Percentiles rank a stretch among this genome's conserved stretches.
These are phyloP conservation scores for Drosophila murphyi DNA, from an alignment of 1,140 invertebrate species.

Conservation along the genomic window DNA sequence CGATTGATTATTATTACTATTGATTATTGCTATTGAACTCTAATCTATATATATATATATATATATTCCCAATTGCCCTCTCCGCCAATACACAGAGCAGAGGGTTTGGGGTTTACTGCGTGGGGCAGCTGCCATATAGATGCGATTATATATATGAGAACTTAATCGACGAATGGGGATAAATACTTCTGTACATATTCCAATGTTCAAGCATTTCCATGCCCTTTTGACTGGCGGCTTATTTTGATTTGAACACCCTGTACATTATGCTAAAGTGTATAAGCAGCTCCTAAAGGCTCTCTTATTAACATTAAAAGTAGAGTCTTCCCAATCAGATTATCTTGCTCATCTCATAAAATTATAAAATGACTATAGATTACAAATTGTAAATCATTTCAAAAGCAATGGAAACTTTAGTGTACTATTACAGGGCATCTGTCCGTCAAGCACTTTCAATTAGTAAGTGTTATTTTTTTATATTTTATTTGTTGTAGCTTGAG, in stretches of 20 bases:
- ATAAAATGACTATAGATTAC: too few species aligned
- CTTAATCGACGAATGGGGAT: not conserved
- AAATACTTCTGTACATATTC: not conserved
- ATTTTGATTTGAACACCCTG: constrained; percentile 22
- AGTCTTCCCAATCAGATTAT: too few species aligned
- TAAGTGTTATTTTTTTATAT: not conserved
- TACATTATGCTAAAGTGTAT: not conserved
- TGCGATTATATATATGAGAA: not conserved
- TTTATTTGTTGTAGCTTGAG: constrained; percentile 1
- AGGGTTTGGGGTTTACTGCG: not conserved
- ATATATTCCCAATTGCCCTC: not conserved
- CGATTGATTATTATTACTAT: constrained; percentile 35
- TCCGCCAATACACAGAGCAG: not conserved
- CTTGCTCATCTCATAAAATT: not conserved
- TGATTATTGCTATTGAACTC: constrained; percentile 49
- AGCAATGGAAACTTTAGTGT: too few species aligned
- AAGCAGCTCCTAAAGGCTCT: not conserved
- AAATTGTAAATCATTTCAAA: too few species aligned
- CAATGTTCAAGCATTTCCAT: constrained; percentile 3
- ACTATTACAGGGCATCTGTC: not conserved
- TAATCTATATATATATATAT: constrained; percentile 27
- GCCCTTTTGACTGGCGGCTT: constrained; percentile 18
- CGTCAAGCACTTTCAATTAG: not conserved
- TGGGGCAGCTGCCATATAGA: constrained; percentile 16
- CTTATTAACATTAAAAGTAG: not conserved